Evolutionary conservation across 2,113 vertebrate species (phyloP).

Genomic region (Sorex araneus): DNA sequence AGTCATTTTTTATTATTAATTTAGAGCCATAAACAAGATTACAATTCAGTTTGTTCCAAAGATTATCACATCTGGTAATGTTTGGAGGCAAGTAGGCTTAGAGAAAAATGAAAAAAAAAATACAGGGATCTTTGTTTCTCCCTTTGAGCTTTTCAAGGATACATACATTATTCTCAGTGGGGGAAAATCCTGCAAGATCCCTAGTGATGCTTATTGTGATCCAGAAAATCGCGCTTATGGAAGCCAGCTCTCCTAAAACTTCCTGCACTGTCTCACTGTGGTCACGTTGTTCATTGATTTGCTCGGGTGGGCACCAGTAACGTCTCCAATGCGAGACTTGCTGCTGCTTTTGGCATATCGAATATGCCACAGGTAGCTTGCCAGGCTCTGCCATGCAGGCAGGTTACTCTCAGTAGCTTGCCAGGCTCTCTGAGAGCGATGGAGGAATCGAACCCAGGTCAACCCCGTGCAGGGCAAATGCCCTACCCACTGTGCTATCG

Average conservation of each 20-base stretch:
- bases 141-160: conserved; percentile 71
- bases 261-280: no score
- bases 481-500: no score
- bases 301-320: no score
- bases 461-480: no score
- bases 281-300: no score
- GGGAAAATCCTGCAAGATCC: not conserved
- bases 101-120: not conserved
- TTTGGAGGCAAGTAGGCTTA: conserved; percentile 26
- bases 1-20: conserved; percentile 20
- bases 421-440: no score
- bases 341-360: no score
- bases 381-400: no score
- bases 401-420: no score
- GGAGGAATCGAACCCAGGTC: no score
- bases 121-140: conserved; percentile 60
- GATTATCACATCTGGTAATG: conserved; percentile 55
- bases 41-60: conserved; percentile 50
- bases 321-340: no score
- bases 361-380: no score
- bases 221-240: conserved; percentile 48
- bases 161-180: conserved; percentile 59
- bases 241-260: not conserved
- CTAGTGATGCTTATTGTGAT: conserved; percentile 13
- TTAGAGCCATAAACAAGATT: conserved; percentile 59